These are phyloP conservation scores for Lagodon rhomboides DNA, from an alignment of 2,797 vertebrate genomes.

Conservation along the genomic window DNA sequence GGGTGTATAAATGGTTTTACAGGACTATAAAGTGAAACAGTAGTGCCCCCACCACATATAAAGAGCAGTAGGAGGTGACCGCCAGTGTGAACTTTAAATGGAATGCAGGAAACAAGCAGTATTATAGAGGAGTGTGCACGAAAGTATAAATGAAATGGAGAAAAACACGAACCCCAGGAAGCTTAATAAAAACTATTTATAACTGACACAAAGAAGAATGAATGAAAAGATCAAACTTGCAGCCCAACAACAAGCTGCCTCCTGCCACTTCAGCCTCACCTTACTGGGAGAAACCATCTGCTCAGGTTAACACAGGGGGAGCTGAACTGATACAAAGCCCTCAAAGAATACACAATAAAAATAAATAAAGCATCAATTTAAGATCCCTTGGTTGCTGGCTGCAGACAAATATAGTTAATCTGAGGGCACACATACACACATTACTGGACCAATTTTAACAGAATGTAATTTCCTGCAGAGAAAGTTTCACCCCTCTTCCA, in stretches of 20 bases:
- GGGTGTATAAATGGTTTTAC: background rate
- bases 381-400: background rate
- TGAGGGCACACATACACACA: background rate
- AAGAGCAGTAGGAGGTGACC: background rate
- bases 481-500: background rate
- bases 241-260: background rate
- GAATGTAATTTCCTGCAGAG: too few relatives aligned
- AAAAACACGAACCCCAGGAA: background rate
- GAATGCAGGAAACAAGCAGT: background rate
- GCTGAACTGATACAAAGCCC: background rate
- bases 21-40: background rate
- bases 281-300: slow-evolving; percentile 1
- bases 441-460: background rate
- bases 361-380: background rate
- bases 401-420: background rate
- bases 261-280: background rate
- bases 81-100: background rate
- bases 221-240: background rate
- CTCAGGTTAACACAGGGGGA: slow-evolving; percentile 2
- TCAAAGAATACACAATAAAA: background rate
- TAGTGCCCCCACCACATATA: background rate
- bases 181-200: background rate
- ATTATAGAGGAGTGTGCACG: background rate
- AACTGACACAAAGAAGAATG: background rate
- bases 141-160: background rate